phyloP scores from a whole-genome alignment of 2,888 invertebrate genomes.

The Andricus curvator region DNA sequence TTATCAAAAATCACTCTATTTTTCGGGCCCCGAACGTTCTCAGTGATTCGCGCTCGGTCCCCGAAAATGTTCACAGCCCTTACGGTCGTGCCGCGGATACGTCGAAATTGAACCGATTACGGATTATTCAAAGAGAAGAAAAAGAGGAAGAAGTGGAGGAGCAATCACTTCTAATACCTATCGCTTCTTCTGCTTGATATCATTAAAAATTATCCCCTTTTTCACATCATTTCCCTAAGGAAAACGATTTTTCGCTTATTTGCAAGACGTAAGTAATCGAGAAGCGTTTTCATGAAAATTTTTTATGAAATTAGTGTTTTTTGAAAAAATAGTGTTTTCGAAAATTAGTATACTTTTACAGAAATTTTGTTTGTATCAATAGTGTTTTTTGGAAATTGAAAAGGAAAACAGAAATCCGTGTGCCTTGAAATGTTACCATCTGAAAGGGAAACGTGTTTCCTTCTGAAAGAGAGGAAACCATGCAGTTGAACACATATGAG shows the following conservation, averaged over 20 bases:
- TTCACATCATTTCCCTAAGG: background rate
- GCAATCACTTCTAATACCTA: background rate
- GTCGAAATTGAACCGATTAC: constrained; percentile 25
- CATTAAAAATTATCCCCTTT: background rate
- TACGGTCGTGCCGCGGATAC: constrained; percentile 33
- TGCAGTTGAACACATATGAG: constrained; percentile 15
- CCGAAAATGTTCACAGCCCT: constrained; percentile 25
- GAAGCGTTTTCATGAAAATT: background rate
- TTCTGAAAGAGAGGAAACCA: constrained; percentile 25
- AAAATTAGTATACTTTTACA: background rate
- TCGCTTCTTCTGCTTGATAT: constrained; percentile 26
- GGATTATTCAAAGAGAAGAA: constrained; percentile 23
- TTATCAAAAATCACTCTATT: constrained; percentile 26
- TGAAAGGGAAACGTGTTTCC: constrained; percentile 36
- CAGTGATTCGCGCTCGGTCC: constrained; percentile 10
- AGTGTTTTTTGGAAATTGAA: background rate
- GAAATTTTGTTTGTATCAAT: background rate
- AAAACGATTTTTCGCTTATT: constrained; percentile 10
- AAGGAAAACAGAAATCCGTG: constrained; percentile 3
- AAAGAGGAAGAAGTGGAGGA: constrained; percentile 39
- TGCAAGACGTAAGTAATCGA: constrained; percentile 18
- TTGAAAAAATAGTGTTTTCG: background rate
- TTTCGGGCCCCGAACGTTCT: background rate
- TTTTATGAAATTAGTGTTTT: background rate
- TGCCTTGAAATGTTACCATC: constrained; percentile 19